Base-by-base conservation (phyloP, 2,797 vertebrate species). In the Tolypeutes matacus region DNA sequence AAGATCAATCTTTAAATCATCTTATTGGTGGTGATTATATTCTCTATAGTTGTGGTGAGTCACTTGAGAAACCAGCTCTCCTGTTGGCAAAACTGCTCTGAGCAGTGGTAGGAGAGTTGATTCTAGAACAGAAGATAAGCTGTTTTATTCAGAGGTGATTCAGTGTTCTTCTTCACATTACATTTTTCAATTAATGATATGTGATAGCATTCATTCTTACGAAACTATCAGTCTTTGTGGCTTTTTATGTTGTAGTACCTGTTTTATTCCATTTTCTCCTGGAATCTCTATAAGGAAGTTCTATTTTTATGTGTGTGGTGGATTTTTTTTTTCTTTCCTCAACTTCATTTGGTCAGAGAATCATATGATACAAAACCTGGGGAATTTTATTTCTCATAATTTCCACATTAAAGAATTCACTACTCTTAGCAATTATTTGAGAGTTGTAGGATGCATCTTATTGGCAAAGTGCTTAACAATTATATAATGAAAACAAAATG, bases 141-240 rank as follows among this genome's bases (percentile, higher is more conserved):
- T 15, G 39, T 56, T 86, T 93, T 93, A 81, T 60, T 17, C 34
- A 83, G 39, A 84, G 56, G 3, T 92, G 29, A 53, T 42, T 89
- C 89, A 69, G 13, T 70, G 2, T 53, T 94, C 31, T 62, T 93
- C 46, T 62, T 92, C 36, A 70, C 1, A 58, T n/a, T 69, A 29
- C 49, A 42, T n/a, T 93, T 96, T 92, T 69, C 18, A 87, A 81
- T 65, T 53, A 62, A 73, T 76, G 39, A 87, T 70, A 70, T 70
- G 11, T 67, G 10, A 34, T 69, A 39, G 46, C 58, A 1, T 75
- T 92, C 27, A 77, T 3, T 7, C 1, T 86, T 53, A 65, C 5
- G 69, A 83, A 75, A 64, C 60, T 12, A 69, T n/a, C 13, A 84
- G 12, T 27, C 15, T 85, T 72, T 82, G 21, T 87, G 81, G 3